Evolutionary conservation across 2,888 invertebrate species (phyloP).

Genomic region (Hololepta plana): DNA sequence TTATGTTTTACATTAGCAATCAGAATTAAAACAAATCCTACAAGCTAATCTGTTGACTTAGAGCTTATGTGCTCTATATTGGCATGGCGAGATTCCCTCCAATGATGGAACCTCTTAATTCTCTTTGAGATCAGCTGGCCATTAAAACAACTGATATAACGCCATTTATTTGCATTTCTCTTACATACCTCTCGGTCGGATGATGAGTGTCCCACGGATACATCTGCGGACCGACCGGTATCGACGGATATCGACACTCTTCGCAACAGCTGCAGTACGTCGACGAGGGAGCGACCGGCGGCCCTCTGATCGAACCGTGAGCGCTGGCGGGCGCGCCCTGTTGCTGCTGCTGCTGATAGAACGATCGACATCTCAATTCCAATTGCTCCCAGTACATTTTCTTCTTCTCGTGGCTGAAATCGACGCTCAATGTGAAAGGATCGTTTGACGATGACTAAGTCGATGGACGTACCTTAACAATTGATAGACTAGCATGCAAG

Average conservation of each 20-base stretch:
- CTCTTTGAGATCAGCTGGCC: too few species aligned
- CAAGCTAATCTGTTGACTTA: too few species aligned
- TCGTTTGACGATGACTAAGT: conserved; percentile 8
- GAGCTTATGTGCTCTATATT: too few species aligned
- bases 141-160: too few species aligned
- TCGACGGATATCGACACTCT: conserved; percentile 42
- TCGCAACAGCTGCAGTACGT: conserved; percentile 49
- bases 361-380: conserved; percentile 63
- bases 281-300: conserved; percentile 27
- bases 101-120: too few species aligned
- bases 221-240: conserved; percentile 32
- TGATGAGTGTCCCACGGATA: conserved; percentile 38
- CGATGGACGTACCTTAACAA: conserved; percentile 54
- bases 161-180: too few species aligned
- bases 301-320: conserved; percentile 26
- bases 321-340: conserved; percentile 20
- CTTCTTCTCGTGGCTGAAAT: conserved; percentile 69
- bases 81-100: too few species aligned
- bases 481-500: conserved; percentile 84
- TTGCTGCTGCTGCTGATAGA: conserved; percentile 44
- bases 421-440: too few species aligned
- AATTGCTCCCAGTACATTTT: conserved; percentile 92
- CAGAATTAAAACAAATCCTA: too few species aligned
- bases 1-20: too few species aligned
- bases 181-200: conserved; percentile 10